A percentile compares a stretch with the other conserved stretches of the same genome.
These are phyloP conservation scores for Tipula confusa DNA, from an alignment of 2,888 invertebrate genomes.

Conservation along the genomic window DNA sequence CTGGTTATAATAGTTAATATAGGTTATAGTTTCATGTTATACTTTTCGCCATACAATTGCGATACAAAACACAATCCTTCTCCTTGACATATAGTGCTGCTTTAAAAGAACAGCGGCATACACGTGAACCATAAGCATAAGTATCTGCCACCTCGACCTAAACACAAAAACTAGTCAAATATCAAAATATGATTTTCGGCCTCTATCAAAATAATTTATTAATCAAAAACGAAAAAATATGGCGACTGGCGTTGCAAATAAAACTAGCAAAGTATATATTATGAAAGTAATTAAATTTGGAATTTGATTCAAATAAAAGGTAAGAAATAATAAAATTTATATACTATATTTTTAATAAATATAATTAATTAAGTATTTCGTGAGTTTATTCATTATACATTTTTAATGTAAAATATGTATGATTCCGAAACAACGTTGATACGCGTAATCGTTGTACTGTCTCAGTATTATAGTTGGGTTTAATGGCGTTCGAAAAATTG, in stretches of 20 bases:
- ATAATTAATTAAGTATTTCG: not conserved
- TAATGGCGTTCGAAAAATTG: not conserved
- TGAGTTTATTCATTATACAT: not conserved
- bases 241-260: not conserved
- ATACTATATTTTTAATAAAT: not conserved
- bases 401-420: not conserved
- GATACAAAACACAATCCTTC: no score
- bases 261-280: not conserved
- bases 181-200: not conserved
- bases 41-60: no score
- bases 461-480: not conserved
- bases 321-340: not conserved
- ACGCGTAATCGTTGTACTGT: not conserved
- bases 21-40: no score
- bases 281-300: not conserved
- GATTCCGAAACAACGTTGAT: not conserved
- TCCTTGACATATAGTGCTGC: no score
- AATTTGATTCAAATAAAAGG: not conserved
- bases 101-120: no score
- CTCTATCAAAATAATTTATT: not conserved
- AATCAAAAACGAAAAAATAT: not conserved
- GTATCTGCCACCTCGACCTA: not conserved
- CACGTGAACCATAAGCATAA: no score
- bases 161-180: not conserved
- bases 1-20: no score